Evolutionary conservation across 2,113 vertebrate genomes (phyloP).

Genomic region (Phalacrocorax carbo): DNA sequence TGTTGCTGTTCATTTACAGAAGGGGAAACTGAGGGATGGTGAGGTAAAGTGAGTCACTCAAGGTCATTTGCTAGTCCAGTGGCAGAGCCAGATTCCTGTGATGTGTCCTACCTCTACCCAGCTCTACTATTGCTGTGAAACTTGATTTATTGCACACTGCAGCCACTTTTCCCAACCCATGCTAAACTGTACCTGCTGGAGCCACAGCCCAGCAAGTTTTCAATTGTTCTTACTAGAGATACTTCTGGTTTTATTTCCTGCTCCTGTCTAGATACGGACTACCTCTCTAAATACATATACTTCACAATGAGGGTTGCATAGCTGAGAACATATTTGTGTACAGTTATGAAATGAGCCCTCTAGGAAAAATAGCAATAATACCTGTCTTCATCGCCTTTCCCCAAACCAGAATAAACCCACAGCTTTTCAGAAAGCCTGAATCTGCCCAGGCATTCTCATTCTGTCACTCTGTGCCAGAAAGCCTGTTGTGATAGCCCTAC

Average conservation of each 20-base stretch:
- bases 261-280: not conserved
- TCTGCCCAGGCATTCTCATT: slow-evolving; percentile 14
- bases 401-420: not conserved
- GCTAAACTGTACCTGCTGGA: not conserved
- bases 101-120: not conserved
- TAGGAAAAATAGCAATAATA: not conserved
- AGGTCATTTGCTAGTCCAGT: not conserved
- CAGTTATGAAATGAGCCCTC: not conserved
- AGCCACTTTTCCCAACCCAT: not conserved
- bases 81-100: not conserved
- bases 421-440: slow-evolving; percentile 15
- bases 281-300: not conserved
- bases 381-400: not conserved
- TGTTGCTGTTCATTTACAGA: not conserved
- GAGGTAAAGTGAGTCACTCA: not conserved
- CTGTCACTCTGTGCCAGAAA: slow-evolving; percentile 45
- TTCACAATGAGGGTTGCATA: not conserved
- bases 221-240: not conserved
- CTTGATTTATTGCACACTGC: not conserved
- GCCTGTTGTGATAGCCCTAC: slow-evolving; percentile 54
- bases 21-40: not conserved
- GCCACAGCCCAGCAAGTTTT: not conserved
- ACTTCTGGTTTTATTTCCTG: not conserved
- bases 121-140: not conserved
- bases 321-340: not conserved